Base-by-base conservation (phyloP, 2,888 invertebrate species). In the Melanophora roralis region DNA sequence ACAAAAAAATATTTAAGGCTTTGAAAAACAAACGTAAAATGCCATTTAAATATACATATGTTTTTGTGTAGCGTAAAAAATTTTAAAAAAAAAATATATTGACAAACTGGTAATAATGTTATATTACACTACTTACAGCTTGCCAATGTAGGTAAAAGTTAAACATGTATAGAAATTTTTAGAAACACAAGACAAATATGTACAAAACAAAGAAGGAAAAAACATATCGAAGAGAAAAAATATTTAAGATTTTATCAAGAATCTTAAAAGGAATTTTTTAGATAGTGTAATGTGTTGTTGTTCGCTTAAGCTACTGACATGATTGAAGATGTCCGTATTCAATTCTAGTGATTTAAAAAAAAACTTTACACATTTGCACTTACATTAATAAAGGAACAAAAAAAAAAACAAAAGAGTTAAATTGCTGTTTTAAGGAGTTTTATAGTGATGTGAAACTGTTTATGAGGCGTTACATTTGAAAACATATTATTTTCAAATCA, bases 381-480 rank as follows among this genome's bases (percentile, higher is more conserved):
- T 27, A 40, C 40, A 59, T 47, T 43, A 23, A 51, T 49, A n/a
- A 5, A 12, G 21, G 2, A n/a, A 67, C 51, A 16, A 47, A 60
- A 53, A 68, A 53, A 47, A 36, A 68, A 16, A 47, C 51, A 53
- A 68, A 53, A 47, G 43, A 68, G 68, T 60, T 74, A 67, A 65
- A 51, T 51, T 59, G 14, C 36, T 59, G 36, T 55, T 73, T 65
- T 23, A 34, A n/a, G 36, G 14, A 34, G 43, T 57, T 57, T 57
- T 47, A 11, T 59, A n/a, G n/a, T 5, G 27, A 59, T 38, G 12
- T 40, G 14, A 32, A 11, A 21, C 27, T 2, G 21, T 21, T 4
- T 45, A 1, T 45, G 3, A 32, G 16, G 9, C 2, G 2, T 2
- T 16, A 4, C 6, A 6, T 27, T 43, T 16, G 14, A 16, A 45